phyloP scores from a whole-genome alignment of 1,140 invertebrate genomes.

The Caerostris darwini region DNA sequence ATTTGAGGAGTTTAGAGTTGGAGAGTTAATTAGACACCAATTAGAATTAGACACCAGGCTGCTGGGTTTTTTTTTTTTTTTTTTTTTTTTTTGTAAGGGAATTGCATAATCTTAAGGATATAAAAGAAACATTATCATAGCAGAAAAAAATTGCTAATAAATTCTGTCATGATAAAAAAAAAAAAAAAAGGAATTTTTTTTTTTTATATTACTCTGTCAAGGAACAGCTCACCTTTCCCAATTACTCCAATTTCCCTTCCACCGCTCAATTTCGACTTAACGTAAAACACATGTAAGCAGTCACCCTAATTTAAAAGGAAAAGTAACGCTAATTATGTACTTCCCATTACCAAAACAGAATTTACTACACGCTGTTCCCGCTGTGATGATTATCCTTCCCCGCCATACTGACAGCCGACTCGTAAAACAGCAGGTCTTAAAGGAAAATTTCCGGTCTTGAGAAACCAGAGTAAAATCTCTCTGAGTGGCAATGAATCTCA shows the following conservation, averaged over 20 bases:
- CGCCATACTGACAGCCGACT: neutral
- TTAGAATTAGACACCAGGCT: too few relatives aligned
- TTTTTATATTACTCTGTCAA: neutral
- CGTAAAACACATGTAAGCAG: neutral
- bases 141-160: neutral
- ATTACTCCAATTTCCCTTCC: neutral
- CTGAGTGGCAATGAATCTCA: neutral
- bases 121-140: neutral
- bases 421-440: neutral
- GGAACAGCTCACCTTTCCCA: neutral
- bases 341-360: constrained; percentile 7
- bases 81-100: too few relatives aligned
- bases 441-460: neutral
- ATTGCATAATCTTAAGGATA: neutral
- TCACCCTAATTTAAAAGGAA: neutral
- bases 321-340: neutral
- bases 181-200: too few relatives aligned
- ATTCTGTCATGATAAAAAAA: neutral
- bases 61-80: too few relatives aligned
- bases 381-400: neutral
- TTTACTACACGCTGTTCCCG: neutral
- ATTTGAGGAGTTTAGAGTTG: too few relatives aligned
- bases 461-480: neutral
- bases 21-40: too few relatives aligned
- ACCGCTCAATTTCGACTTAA: neutral